Percentiles rank a stretch among this genome's conserved stretches.
Evolutionary conservation across 23 tunicate species (phyloP).

Genomic region (Phallusia fumigata): DNA sequence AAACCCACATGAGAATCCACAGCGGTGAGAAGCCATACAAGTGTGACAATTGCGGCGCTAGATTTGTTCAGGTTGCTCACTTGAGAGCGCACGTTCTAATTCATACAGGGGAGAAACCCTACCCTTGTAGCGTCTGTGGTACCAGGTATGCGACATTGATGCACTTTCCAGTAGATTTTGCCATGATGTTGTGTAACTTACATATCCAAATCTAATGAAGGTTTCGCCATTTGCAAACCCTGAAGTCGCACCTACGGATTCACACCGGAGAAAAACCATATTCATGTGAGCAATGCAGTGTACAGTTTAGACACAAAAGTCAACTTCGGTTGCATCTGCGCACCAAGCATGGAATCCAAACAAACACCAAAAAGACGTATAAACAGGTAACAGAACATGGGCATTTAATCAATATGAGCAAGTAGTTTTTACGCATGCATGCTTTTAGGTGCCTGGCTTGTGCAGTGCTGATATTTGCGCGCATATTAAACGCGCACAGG

Average conservation of each 20-base stretch:
- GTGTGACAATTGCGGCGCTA: constrained; percentile 89
- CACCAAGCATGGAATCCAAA: constrained; percentile 92
- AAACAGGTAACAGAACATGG: constrained; percentile 46
- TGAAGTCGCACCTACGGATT: constrained; percentile 83
- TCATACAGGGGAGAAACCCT: constrained; percentile 96
- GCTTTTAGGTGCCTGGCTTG: constrained; percentile 76
- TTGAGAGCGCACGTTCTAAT: constrained; percentile 90
- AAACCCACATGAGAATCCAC: constrained; percentile 98
- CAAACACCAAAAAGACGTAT: constrained; percentile 92
- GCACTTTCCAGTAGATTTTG: too few relatives aligned
- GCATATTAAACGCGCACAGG: constrained; percentile 85
- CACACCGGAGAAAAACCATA: constrained; percentile 97
- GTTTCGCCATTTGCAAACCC: constrained; percentile 87
- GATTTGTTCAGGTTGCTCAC: constrained; percentile 97
- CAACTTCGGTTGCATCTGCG: constrained; percentile 90
- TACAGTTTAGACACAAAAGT: constrained; percentile 87
- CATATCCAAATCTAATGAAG: constrained; percentile 19
- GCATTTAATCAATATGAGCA: too few relatives aligned
- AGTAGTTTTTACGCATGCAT: not conserved
- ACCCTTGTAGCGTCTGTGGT: constrained; percentile 91
- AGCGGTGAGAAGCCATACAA: constrained; percentile 96
- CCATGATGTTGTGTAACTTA: too few relatives aligned
- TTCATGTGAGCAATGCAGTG: constrained; percentile 79
- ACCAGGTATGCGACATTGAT: constrained; percentile 53
- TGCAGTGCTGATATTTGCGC: constrained; percentile 90